Conservation (phyloP, 2,888 invertebrate species). For the Plagodis dolabraria region DNA sequence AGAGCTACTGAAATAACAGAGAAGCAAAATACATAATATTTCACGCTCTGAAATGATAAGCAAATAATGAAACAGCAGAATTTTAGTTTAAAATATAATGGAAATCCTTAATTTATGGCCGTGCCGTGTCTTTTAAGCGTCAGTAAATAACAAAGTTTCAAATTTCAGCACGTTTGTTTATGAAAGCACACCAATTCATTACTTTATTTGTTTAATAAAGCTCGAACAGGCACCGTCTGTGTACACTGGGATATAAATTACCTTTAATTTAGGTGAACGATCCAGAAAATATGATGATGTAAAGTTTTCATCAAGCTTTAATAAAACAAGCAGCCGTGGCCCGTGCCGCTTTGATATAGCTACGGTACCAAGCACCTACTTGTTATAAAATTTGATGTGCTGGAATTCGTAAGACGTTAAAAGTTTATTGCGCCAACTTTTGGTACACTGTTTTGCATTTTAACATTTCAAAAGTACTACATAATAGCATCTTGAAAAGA, state of each 20-base stretch:
- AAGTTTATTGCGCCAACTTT: slow-evolving; percentile 10
- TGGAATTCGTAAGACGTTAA: slow-evolving; percentile 16
- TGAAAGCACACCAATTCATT: slow-evolving; percentile 74
- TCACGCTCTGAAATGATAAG: slow-evolving; percentile 31
- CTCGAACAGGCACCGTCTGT: slow-evolving; percentile 69
- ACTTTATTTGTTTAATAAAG: slow-evolving; percentile 82
- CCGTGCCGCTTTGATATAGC: slow-evolving; percentile 38
- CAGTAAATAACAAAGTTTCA: slow-evolving; percentile 71
- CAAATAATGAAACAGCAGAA: slow-evolving; percentile 31
- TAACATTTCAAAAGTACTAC: background rate
- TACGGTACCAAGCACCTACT: slow-evolving; percentile 51
- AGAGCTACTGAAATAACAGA: slow-evolving; percentile 25
- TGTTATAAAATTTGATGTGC: slow-evolving; percentile 42
- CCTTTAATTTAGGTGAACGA: slow-evolving; percentile 80
- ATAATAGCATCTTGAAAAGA: too few species aligned
- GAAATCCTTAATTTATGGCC: slow-evolving; percentile 54
- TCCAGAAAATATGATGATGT: slow-evolving; percentile 81
- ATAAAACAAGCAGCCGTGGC: slow-evolving; percentile 54
- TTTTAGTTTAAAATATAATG: slow-evolving; percentile 34
- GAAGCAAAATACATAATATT: slow-evolving; percentile 24
- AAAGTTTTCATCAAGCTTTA: slow-evolving; percentile 75
- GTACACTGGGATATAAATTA: slow-evolving; percentile 79
- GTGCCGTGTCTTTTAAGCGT: slow-evolving; percentile 56
- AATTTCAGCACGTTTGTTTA: slow-evolving; percentile 72
- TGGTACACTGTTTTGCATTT: slow-evolving; percentile 5